Evolutionary conservation across 1,140 invertebrate species (phyloP), one percentile per base, ranked within the genome.

Genomic region (Melipona quadrifasciata): DNA sequence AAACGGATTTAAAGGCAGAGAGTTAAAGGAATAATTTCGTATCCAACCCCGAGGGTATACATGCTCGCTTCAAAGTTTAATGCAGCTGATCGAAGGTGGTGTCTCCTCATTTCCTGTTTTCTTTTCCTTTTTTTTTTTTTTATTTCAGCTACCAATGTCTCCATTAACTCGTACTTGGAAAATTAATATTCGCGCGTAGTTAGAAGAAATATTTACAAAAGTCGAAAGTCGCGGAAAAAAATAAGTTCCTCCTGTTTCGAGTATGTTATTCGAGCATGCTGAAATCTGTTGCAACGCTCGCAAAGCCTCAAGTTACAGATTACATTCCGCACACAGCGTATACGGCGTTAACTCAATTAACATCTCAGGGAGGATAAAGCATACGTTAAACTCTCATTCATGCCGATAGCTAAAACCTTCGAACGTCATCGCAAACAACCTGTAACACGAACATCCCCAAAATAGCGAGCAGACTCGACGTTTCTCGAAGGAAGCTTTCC

Each of bases 281-380:
- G 24, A 74, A 80, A 85, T 74, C 72, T 55, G 39, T 67, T 53
- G 80, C 84, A 34, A 82, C 27, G 78, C 11, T 82, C 27, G 80
- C 55, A 77, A 83, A 51, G 68, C 47, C 55, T 83, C 65, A 58
- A 24, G 55, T 84, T 86, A 81, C 67, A 88, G 82, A 90, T 89
- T 87, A 84, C 81, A 90, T 85, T 84, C 80, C 80, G 76, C 82
- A 72, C 71, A 86, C 82, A 57, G 78, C 80, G 73, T 86, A 65
- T 61, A 61, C 87, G 71, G 86, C 74, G 85, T 90, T 90, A 90
- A 90, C 90, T 90, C 89, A 90, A 90, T 90, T 90, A 90, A 71
- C 85, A 88, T 89, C 80, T 24, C 80, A 65, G 64, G 80, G 57
- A 75, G 80, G 90, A 90, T 90, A 90, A 90, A 90, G 90, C 89